Evolutionary conservation across 2,888 invertebrate genomes (phyloP).

Genomic region (Bhutanitis thaidina): DNA sequence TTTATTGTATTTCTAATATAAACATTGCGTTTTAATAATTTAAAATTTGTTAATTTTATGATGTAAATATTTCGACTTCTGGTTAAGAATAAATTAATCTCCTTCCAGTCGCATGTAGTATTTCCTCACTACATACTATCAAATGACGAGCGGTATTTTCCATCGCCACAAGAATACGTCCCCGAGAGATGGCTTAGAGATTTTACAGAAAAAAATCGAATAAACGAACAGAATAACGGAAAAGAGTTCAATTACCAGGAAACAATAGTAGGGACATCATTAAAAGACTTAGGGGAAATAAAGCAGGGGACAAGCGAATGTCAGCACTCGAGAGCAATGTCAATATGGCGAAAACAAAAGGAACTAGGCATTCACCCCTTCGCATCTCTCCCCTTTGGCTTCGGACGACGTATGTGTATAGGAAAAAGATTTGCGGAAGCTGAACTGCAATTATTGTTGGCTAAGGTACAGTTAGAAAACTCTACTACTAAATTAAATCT

Average conservation of each 20-base stretch:
- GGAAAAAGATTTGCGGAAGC: constrained; percentile 91
- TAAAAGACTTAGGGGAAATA: constrained; percentile 6
- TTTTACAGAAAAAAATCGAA: constrained; percentile 31
- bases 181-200: constrained; percentile 89
- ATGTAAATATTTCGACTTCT: no score
- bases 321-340: constrained; percentile 24
- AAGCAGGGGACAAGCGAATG: constrained; percentile 16
- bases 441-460: constrained; percentile 85
- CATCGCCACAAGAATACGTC: constrained; percentile 83
- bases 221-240: constrained; percentile 7
- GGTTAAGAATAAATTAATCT: no score
- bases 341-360: constrained; percentile 66
- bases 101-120: constrained; percentile 86
- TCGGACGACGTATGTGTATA: constrained; percentile 87
- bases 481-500: no score
- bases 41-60: no score
- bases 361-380: constrained; percentile 85
- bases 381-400: constrained; percentile 87
- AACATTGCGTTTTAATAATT: no score
- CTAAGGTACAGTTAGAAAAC: constrained; percentile 76
- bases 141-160: constrained; percentile 85
- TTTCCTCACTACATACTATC: constrained; percentile 89
- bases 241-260: not conserved
- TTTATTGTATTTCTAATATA: no score
- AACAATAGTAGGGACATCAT: not conserved